These are phyloP conservation scores for Chelon labrosus DNA, from an alignment of 2,797 vertebrate species.

Conservation along the genomic window DNA sequence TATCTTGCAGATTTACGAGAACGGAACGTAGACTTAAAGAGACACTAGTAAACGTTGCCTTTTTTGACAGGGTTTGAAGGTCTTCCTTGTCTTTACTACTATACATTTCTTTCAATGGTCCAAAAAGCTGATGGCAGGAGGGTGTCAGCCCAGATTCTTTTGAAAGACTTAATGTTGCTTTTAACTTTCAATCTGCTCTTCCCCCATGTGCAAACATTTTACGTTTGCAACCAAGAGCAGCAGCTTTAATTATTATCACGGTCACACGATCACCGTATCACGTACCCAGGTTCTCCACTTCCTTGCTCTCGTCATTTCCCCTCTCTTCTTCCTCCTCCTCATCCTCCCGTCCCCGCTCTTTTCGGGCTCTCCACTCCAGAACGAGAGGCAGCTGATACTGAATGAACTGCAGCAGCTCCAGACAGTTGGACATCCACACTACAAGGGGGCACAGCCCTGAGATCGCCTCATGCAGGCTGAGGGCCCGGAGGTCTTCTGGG, in stretches of 20 bases:
- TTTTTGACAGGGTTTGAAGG: too few species aligned
- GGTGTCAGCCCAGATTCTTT: not conserved
- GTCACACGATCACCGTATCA: not conserved
- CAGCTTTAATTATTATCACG: not conserved
- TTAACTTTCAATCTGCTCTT: not conserved
- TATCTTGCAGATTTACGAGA: not conserved
- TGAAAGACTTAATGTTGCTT: not conserved
- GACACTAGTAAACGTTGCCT: too few species aligned
- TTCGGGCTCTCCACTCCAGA: constrained; percentile 74
- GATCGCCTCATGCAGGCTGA: constrained; percentile 63
- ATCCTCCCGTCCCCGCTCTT: constrained; percentile 52
- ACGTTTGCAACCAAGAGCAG: not conserved
- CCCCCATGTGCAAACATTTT: not conserved
- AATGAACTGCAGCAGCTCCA: constrained; percentile 86
- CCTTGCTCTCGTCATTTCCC: constrained; percentile 53
- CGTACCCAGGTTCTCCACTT: constrained; percentile 69
- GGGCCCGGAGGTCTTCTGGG: constrained; percentile 39
- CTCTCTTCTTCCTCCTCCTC: constrained; percentile 30
- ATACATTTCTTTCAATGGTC: not conserved
- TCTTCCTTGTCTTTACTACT: too few species aligned
- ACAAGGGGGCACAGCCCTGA: constrained; percentile 81
- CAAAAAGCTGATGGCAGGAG: not conserved
- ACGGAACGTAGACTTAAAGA: not conserved
- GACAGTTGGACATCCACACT: constrained; percentile 87
- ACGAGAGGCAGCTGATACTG: constrained; percentile 84